A percentile compares a stretch with the other conserved stretches of the same genome.
phyloP scores from a whole-genome alignment of 1,140 invertebrate species.

The Drusus annulatus region DNA sequence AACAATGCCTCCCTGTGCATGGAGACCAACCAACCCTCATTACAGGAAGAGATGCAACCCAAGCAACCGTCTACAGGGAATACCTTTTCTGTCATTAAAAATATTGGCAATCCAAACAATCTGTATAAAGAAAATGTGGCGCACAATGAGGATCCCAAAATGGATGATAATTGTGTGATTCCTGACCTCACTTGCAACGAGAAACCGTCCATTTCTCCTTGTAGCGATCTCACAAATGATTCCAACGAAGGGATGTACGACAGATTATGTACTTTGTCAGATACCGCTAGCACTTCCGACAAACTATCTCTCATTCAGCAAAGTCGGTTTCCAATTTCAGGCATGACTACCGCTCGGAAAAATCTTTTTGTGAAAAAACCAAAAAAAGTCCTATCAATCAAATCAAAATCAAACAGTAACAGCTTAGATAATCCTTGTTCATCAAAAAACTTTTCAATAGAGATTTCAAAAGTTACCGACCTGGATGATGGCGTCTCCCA shows the following conservation, averaged over 20 bases:
- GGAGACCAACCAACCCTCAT: background rate
- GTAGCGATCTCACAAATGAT: slow-evolving; percentile 67
- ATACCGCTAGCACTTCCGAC: slow-evolving; percentile 20
- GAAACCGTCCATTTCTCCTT: slow-evolving; percentile 69
- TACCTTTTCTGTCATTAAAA: slow-evolving; percentile 69
- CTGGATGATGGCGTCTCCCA: background rate
- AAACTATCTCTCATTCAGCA: slow-evolving; percentile 20
- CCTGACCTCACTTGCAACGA: slow-evolving; percentile 70
- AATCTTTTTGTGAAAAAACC: slow-evolving; percentile 66
- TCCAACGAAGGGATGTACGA: slow-evolving; percentile 60
- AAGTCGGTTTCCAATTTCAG: slow-evolving; percentile 14
- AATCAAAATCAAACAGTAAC: slow-evolving; percentile 60
- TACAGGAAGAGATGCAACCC: background rate
- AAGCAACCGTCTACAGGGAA: slow-evolving; percentile 59
- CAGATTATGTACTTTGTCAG: slow-evolving; percentile 56
- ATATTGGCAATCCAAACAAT: slow-evolving; percentile 64
- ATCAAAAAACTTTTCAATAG: slow-evolving; percentile 25
- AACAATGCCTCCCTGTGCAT: background rate
- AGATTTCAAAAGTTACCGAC: background rate
- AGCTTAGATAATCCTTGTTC: slow-evolving; percentile 28
- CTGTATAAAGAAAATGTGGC: slow-evolving; percentile 61
- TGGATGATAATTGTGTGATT: slow-evolving; percentile 65
- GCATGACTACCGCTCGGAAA: slow-evolving; percentile 30
- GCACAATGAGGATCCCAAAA: slow-evolving; percentile 35
- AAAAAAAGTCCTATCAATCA: slow-evolving; percentile 68